Conservation (phyloP, 2,113 vertebrate genomes). For the Dicerorhinus sumatrensis region DNA sequence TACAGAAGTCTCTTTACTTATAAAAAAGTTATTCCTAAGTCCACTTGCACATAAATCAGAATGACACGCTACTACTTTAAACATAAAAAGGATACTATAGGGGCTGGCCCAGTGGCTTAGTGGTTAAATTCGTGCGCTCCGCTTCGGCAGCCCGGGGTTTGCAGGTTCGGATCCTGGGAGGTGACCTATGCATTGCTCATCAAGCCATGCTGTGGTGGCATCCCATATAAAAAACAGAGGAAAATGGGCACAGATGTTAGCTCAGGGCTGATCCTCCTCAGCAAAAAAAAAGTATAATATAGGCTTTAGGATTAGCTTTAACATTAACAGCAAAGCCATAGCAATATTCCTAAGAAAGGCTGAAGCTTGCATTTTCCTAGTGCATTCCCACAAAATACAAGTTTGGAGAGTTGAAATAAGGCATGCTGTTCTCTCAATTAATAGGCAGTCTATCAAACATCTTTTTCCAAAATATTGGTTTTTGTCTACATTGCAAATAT, state of each 20-base stretch:
- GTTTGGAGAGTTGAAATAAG: constrained; percentile 13
- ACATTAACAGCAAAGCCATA: background rate
- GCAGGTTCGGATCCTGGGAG: too few relatives aligned
- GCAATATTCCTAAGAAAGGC: background rate
- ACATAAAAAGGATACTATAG: background rate
- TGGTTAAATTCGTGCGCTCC: too few relatives aligned
- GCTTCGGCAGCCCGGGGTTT: too few relatives aligned
- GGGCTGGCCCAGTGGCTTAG: too few relatives aligned
- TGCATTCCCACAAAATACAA: background rate
- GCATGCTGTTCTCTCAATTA: background rate
- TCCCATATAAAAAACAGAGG: too few relatives aligned
- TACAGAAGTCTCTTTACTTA: background rate
- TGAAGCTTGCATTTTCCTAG: background rate
- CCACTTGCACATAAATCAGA: background rate
- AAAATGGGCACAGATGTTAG: too few relatives aligned
- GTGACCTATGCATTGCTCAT: too few relatives aligned
- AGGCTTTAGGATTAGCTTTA: constrained; percentile 19
- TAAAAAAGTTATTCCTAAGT: background rate
- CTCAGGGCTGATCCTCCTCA: too few relatives aligned
- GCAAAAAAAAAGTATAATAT: background rate
- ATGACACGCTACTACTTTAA: background rate
- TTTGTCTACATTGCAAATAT: constrained; percentile 20
- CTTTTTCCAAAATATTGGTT: background rate
- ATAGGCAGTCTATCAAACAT: background rate
- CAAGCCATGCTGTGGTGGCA: too few relatives aligned